phyloP scores from a whole-genome alignment of 2,113 vertebrate species.

The Pangasianodon hypophthalmus region DNA sequence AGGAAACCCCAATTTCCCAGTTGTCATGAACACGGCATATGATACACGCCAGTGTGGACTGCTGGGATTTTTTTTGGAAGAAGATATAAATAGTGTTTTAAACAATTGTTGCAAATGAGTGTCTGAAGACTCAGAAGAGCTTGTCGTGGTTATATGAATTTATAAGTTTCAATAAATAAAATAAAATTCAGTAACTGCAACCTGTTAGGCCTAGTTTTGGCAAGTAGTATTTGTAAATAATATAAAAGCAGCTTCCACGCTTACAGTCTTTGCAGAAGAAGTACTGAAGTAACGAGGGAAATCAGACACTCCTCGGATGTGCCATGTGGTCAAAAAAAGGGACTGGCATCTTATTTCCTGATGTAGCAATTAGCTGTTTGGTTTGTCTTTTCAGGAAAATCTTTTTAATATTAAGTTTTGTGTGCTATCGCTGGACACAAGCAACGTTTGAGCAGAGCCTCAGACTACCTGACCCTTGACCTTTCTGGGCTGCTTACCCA shows the following conservation, averaged over 20 bases:
- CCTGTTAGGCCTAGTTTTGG: neutral
- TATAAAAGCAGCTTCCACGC: neutral
- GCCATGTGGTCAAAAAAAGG: neutral
- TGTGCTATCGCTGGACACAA: neutral
- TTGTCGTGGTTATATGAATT: neutral
- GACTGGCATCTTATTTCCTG: neutral
- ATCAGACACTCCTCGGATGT: neutral
- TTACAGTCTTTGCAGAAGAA: neutral
- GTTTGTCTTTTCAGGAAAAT: neutral
- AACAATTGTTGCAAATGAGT: neutral
- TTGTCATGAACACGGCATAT: neutral
- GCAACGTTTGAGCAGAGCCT: neutral
- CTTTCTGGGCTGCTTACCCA: neutral
- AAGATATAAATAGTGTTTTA: neutral
- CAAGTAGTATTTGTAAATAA: neutral
- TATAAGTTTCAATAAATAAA: neutral
- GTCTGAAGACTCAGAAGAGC: neutral
- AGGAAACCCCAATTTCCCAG: neutral
- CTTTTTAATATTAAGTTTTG: neutral
- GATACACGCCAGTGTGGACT: neutral
- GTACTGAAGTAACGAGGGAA: neutral
- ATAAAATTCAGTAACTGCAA: neutral
- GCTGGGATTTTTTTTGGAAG: neutral
- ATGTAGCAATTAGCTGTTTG: neutral
- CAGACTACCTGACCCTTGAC: neutral